Base-by-base conservation (phyloP, 2,797 vertebrate genomes). In the Cetoscarus ocellatus region DNA sequence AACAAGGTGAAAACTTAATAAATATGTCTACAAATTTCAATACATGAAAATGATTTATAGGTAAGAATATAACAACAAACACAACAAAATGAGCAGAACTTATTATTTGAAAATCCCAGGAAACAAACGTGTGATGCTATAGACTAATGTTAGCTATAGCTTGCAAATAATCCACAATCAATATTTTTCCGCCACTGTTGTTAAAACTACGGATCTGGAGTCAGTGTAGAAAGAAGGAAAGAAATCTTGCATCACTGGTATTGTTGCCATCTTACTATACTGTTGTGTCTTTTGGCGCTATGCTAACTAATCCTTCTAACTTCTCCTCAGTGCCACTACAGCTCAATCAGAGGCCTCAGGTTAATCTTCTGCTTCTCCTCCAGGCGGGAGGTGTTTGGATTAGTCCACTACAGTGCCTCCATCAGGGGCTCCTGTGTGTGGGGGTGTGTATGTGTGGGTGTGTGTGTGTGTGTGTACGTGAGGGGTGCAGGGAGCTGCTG, bases 281-380 rank as follows among this genome's bases (percentile, higher is more conserved):
- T 10, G 8, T 39, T 51, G 7, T 38, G 62, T 39, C 40, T 35
- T 70, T 47, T 6, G 36, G 14, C 67, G 40, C 15, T 43, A 73
- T 49, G 64, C 51, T 78, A 75, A 47, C 62, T 90, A 87, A 91
- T 90, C 86, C 73, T 2, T 67, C 57, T 74, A 73, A 88, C 66
- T 49, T 75, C 66, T 73, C 54, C 75, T 82, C 72, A 66, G 59
- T 81, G 70, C 67, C 69, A 65, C 82, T 84, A 91, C 82, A 74
- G 59, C 87, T 92, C 84, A 85, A 89, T 91, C 85, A 85, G 71
- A 71, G 68, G 49, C 72, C 73, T 19, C 44, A 74, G 90, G 88
- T 88, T 87, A 89, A 62, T 67, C 70, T 69, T 75, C 83, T 64
- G 61, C 73, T 75, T 52, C 40, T 61, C 82, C 59, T 75, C 42